Evolutionary conservation across 2,797 vertebrate species (phyloP).

Genomic region (Eulemur albifrons): DNA sequence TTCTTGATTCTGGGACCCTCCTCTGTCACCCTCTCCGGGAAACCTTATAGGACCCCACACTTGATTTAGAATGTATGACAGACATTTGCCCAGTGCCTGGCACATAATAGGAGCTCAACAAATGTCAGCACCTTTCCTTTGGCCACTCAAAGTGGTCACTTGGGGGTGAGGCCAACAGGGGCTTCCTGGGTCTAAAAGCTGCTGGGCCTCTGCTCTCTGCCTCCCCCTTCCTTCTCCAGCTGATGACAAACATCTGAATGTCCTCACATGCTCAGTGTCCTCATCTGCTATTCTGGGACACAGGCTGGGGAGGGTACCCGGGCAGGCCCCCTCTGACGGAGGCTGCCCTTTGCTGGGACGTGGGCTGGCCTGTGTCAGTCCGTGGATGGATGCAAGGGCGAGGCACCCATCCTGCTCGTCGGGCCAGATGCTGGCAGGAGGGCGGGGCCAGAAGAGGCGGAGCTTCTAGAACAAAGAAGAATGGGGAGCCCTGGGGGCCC

Average conservation of each 20-base stretch:
- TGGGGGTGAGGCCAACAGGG: not conserved
- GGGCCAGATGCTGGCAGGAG: constrained; percentile 60
- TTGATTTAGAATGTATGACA: not conserved
- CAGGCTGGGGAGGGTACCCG: constrained; percentile 32
- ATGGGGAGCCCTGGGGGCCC: constrained; percentile 59
- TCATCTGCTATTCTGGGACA: constrained; percentile 42
- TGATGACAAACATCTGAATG: not conserved
- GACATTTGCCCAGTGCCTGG: not conserved
- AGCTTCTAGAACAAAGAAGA: constrained; percentile 73
- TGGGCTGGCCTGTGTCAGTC: constrained; percentile 38
- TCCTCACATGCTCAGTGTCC: not conserved
- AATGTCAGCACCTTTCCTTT: not conserved
- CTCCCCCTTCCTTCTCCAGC: not conserved
- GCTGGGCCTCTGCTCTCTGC: not conserved
- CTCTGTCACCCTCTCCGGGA: not conserved
- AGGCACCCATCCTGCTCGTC: constrained; percentile 72
- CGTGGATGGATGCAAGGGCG: constrained; percentile 49
- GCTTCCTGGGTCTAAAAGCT: not conserved
- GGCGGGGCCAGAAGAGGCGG: constrained; percentile 47
- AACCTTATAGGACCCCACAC: not conserved
- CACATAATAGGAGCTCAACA: not conserved
- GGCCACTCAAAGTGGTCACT: not conserved
- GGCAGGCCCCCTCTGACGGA: not conserved
- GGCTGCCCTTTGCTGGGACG: not conserved
- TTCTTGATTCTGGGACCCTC: not conserved